phyloP scores from a whole-genome alignment of 2,797 vertebrate species.

The Sternotherus odoratus region DNA sequence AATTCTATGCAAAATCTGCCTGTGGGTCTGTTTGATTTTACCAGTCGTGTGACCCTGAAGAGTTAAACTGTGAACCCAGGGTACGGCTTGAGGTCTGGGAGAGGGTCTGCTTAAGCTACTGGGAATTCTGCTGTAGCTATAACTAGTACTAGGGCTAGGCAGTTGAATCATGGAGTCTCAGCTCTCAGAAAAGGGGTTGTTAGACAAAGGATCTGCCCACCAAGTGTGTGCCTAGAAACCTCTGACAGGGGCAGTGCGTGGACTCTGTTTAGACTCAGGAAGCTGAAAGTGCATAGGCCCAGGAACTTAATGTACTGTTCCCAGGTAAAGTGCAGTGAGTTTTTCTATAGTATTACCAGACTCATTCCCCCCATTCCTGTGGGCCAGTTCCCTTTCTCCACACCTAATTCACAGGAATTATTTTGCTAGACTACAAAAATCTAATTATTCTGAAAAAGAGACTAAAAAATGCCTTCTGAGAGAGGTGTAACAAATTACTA shows the following conservation, averaged over 20 bases:
- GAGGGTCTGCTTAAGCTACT: neutral
- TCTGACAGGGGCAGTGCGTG: too few relatives aligned
- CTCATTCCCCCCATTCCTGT: neutral
- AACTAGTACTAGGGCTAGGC: neutral
- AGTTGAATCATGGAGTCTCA: neutral
- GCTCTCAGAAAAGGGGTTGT: neutral
- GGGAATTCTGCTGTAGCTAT: neutral
- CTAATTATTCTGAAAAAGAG: neutral
- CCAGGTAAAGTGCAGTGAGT: neutral
- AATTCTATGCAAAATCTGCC: neutral
- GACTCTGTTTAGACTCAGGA: neutral
- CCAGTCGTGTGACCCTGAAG: neutral
- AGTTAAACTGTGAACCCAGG: neutral
- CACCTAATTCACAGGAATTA: neutral
- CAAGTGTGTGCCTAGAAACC: neutral
- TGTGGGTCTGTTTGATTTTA: neutral
- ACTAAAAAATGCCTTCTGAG: neutral
- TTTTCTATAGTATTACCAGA: neutral
- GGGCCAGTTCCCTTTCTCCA: neutral
- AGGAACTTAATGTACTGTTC: neutral
- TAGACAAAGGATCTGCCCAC: neutral
- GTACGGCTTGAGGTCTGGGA: neutral
- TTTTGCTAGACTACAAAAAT: neutral
- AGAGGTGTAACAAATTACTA: constrained; percentile 6
- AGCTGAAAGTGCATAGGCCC: neutral